Percentiles rank a stretch among this genome's conserved stretches.
Evolutionary conservation across 2,888 invertebrate genomes (phyloP).

Genomic region (Protophormia terraenovae): DNA sequence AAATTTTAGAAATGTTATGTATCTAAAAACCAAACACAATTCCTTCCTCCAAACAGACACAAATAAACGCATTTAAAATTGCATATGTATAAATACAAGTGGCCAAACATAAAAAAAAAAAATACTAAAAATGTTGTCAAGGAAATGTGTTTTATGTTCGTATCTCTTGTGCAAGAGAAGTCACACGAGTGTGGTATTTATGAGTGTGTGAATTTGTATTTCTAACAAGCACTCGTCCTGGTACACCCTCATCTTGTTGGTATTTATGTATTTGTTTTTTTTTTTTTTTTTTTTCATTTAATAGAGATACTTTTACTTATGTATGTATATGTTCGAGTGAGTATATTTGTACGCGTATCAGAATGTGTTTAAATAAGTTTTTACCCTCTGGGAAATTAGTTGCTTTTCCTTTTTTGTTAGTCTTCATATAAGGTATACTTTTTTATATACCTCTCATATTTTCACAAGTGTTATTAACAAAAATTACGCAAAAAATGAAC

Average conservation of each 20-base stretch:
- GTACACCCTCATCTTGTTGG: background rate
- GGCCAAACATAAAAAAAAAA: background rate
- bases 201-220: slow-evolving; percentile 26
- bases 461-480: slow-evolving; percentile 58
- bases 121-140: background rate
- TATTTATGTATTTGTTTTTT: background rate
- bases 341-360: background rate
- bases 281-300: too few species aligned
- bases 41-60: slow-evolving; percentile 12
- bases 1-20: slow-evolving; percentile 16
- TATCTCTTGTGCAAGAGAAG: background rate
- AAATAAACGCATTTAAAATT: slow-evolving; percentile 3
- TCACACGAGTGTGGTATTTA: background rate
- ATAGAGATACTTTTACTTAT: background rate
- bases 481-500: slow-evolving; percentile 31
- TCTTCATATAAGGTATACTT: background rate
- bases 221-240: background rate
- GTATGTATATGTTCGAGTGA: slow-evolving; percentile 8
- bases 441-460: slow-evolving; percentile 27
- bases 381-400: slow-evolving; percentile 63
- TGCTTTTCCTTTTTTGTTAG: slow-evolving; percentile 19
- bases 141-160: slow-evolving; percentile 19
- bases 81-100: background rate
- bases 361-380: slow-evolving; percentile 46
- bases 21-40: slow-evolving; percentile 5